phyloP scores from a whole-genome alignment of 2,888 invertebrate genomes.

The Stegana nigrithorax region DNA sequence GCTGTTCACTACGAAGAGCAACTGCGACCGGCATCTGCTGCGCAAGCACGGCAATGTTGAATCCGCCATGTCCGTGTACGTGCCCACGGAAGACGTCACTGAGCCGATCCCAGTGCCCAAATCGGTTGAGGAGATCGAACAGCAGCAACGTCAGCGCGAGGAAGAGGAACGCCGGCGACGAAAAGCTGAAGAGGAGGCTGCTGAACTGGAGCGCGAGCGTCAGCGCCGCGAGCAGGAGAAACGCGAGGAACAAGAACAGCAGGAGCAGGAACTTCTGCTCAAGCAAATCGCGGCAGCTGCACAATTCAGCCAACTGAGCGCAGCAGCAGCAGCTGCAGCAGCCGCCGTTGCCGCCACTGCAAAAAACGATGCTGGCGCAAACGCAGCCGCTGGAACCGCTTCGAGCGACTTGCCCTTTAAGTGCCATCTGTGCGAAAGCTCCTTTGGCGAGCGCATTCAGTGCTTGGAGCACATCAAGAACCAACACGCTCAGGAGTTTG shows the following conservation, averaged over 20 bases:
- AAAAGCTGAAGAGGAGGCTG: constrained; percentile 48
- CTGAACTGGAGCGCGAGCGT: constrained; percentile 29
- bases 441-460: constrained; percentile 82
- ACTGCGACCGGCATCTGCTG: constrained; percentile 93
- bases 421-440: constrained; percentile 92
- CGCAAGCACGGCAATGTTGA: constrained; percentile 82
- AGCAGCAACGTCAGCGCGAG: constrained; percentile 57
- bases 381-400: constrained; percentile 29
- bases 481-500: constrained; percentile 82
- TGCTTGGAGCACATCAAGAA: constrained; percentile 85
- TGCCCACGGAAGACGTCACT: constrained; percentile 70
- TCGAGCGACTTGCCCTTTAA: constrained; percentile 84
- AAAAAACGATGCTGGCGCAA: constrained; percentile 6
- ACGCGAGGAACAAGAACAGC: constrained; percentile 35
- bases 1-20: constrained; percentile 96
- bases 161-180: constrained; percentile 56
- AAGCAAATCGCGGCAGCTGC: constrained; percentile 65
- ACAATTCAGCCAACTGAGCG: constrained; percentile 72
- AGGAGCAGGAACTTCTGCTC: constrained; percentile 43
- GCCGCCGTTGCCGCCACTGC: constrained; percentile 26
- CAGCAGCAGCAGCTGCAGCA: constrained; percentile 27
- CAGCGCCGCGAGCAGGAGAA: constrained; percentile 35
- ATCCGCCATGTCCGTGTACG: constrained; percentile 68
- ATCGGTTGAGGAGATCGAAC: constrained; percentile 64
- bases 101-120: constrained; percentile 66